These are phyloP conservation scores for Tetranychus piercei DNA, from an alignment of 2,888 invertebrate genomes.

Conservation along the genomic window DNA sequence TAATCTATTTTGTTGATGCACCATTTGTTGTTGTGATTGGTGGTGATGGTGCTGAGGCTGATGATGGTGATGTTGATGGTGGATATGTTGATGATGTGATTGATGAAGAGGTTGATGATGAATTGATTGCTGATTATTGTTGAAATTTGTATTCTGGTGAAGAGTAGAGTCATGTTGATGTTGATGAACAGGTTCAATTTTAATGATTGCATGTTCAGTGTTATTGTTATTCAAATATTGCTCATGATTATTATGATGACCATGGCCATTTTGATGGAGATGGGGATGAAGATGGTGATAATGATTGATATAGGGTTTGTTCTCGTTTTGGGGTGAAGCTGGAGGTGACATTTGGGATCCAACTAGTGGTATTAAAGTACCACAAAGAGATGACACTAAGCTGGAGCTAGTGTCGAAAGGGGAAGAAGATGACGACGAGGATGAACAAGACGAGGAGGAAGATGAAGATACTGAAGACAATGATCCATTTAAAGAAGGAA, in stretches of 20 bases:
- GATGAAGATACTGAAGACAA: neutral
- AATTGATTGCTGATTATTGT: conserved; percentile 6
- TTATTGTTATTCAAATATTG: neutral
- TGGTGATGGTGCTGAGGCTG: conserved; percentile 2
- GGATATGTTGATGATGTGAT: neutral
- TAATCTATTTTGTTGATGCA: neutral
- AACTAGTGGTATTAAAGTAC: neutral
- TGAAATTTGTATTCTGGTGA: conserved; percentile 6
- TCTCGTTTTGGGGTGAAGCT: conserved; percentile 9
- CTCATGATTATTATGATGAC: neutral
- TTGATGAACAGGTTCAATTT: neutral
- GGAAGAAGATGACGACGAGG: neutral
- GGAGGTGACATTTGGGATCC: conserved; percentile 11
- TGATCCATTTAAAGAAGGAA: neutral
- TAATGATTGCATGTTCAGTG: neutral
- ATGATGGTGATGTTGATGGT: neutral
- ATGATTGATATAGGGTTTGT: conserved; percentile 8
- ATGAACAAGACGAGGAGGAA: neutral
- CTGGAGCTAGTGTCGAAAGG: neutral
- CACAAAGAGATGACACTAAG: neutral
- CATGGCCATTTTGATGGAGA: neutral
- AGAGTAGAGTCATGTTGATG: neutral
- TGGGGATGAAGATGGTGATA: neutral
- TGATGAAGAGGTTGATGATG: conserved; percentile 1
- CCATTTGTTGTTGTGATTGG: conserved; percentile 5